A percentile compares a stretch with the other conserved stretches of the same genome.
Evolutionary conservation across 2,888 invertebrate genomes (phyloP).

Genomic region (Dasypolia templi): DNA sequence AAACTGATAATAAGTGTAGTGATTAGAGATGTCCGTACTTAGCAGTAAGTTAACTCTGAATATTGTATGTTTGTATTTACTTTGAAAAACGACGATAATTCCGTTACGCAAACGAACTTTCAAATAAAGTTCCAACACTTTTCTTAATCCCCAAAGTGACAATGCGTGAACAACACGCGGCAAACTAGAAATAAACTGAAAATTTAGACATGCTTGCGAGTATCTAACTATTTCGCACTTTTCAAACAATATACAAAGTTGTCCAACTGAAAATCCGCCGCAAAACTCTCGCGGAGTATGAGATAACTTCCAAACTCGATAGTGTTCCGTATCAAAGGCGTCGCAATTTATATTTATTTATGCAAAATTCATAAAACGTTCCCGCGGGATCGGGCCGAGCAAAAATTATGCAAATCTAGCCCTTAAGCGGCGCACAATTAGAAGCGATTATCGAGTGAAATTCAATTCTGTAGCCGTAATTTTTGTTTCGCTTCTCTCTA

Average conservation of each 20-base stretch:
- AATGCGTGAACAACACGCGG: conserved; percentile 54
- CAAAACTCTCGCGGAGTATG: conserved; percentile 51
- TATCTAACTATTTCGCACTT: conserved; percentile 58
- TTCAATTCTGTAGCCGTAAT: conserved; percentile 78
- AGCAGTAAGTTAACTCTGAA: not conserved
- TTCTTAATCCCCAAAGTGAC: conserved; percentile 22
- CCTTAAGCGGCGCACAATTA: conserved; percentile 85
- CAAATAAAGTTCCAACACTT: conserved; percentile 11
- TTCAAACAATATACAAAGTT: conserved; percentile 51
- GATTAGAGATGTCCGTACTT: not conserved
- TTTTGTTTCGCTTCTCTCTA: conserved; percentile 71
- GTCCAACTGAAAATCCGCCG: conserved; percentile 54
- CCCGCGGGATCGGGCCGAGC: conserved; percentile 76
- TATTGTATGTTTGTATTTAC: not conserved
- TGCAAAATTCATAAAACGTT: conserved; percentile 83
- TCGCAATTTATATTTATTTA: conserved; percentile 83
- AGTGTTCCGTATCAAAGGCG: conserved; percentile 80
- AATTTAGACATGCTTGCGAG: conserved; percentile 57
- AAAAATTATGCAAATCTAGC: conserved; percentile 87
- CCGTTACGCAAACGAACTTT: conserved; percentile 1
- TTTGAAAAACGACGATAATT: not conserved
- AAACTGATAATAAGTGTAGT: not conserved
- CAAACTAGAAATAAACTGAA: conserved; percentile 46
- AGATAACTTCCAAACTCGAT: conserved; percentile 75
- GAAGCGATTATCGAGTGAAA: conserved; percentile 84